Conservation (phyloP, 2,113 vertebrate genomes). For the Thalassoma bifasciatum region DNA sequence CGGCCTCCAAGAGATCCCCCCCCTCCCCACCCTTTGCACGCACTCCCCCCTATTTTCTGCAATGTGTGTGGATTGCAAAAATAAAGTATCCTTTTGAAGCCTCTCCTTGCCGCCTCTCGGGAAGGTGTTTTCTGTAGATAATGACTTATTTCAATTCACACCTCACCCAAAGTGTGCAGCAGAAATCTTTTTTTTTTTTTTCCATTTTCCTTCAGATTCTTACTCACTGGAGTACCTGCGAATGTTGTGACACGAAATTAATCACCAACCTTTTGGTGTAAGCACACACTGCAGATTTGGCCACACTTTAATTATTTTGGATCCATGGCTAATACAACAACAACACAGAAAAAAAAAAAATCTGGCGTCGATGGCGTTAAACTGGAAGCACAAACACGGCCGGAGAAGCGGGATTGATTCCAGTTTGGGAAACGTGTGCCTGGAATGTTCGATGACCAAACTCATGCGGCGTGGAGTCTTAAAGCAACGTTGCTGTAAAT, state of each 20-base stretch:
- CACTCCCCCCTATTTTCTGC: constrained; percentile 27
- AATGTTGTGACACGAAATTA: constrained; percentile 32
- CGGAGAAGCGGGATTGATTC: constrained; percentile 31
- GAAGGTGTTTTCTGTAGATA: constrained; percentile 76
- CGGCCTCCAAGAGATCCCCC: constrained; percentile 57
- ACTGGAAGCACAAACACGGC: constrained; percentile 31
- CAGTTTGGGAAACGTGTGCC: constrained; percentile 37
- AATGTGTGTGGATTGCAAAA: constrained; percentile 58
- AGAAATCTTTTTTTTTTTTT: constrained; percentile 8
- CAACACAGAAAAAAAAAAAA: constrained; percentile 31
- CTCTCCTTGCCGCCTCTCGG: constrained; percentile 41
- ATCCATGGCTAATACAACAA: constrained; percentile 19
- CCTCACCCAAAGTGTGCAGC: constrained; percentile 39
- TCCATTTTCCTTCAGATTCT: not conserved
- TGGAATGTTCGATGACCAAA: constrained; percentile 36
- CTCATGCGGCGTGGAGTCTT: constrained; percentile 33
- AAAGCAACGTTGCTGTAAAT: constrained; percentile 46
- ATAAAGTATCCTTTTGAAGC: constrained; percentile 69
- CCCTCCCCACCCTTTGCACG: no score
- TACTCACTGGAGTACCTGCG: constrained; percentile 20
- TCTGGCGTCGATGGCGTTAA: constrained; percentile 15
- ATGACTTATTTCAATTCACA: constrained; percentile 68
- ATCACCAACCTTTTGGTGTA: not conserved
- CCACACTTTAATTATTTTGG: constrained; percentile 47
- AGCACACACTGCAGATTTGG: constrained; percentile 27